A percentile compares a stretch with the other conserved stretches of the same genome.
Conservation (phyloP, 2,888 invertebrate species). For the Sarcophaga rosellei region DNA sequence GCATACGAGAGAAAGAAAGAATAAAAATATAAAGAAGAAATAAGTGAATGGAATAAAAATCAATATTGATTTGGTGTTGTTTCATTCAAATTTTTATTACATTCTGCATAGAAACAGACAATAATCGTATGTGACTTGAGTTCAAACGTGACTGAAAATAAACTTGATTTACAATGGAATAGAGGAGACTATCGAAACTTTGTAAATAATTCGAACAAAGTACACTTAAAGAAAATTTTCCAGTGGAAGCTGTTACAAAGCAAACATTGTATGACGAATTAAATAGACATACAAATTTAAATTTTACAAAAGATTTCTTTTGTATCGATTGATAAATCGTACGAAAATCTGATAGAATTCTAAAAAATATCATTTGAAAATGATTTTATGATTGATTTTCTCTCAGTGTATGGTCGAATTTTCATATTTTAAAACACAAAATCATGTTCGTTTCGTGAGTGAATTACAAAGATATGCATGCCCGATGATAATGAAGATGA, state of each 20-base stretch:
- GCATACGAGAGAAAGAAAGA: neutral
- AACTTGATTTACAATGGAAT: neutral
- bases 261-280: neutral
- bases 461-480: conserved; percentile 30
- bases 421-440: conserved; percentile 2
- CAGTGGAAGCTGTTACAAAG: neutral
- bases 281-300: no score
- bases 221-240: neutral
- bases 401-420: neutral
- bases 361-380: no score
- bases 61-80: conserved; percentile 35
- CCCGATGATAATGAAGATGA: neutral
- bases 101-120: conserved; percentile 1
- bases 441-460: conserved; percentile 31
- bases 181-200: neutral
- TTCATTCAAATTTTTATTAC: conserved; percentile 10
- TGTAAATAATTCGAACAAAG: neutral
- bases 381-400: no score
- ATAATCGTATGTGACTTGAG: conserved; percentile 25
- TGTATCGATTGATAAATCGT: no score
- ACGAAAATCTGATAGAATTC: no score
- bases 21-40: neutral
- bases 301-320: no score
- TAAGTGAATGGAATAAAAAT: neutral
- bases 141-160: conserved; percentile 34